A percentile compares a stretch with the other conserved stretches of the same genome.
Conservation (phyloP, 2,888 invertebrate genomes). For the Agonopterix heracliana region DNA sequence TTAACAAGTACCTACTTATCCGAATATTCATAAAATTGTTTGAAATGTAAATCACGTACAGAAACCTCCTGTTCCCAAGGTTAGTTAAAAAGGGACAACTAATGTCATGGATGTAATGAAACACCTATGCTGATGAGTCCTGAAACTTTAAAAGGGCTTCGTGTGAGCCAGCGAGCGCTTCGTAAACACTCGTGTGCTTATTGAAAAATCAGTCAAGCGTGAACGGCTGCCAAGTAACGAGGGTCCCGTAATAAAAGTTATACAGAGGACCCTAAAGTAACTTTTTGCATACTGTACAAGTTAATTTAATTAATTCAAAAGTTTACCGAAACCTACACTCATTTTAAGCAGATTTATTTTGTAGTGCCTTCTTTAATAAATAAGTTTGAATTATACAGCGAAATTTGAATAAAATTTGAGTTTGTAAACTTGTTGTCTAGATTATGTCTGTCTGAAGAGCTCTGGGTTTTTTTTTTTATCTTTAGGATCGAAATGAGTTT, state of each 20-base stretch:
- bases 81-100: no score
- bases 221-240: conserved; percentile 7
- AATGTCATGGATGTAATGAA: neutral
- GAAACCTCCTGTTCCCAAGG: no score
- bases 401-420: conserved; percentile 1
- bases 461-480: no score
- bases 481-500: no score
- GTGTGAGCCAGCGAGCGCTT: conserved; percentile 4
- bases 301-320: conserved; percentile 3
- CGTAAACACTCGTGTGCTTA: conserved; percentile 16
- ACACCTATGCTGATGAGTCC: neutral
- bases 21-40: conserved; percentile 1
- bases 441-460: no score
- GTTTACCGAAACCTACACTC: conserved; percentile 8
- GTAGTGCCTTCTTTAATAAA: no score
- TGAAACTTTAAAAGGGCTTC: conserved; percentile 1
- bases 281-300: conserved; percentile 1
- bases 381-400: conserved; percentile 3
- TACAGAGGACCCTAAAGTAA: conserved; percentile 1
- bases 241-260: conserved; percentile 1
- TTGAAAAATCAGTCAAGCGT: conserved; percentile 17
- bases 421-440: no score
- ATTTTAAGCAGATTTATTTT: neutral
- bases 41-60: no score
- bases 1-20: conserved; percentile 14